These are phyloP conservation scores for Drosophila busckii DNA, from an alignment of 1,140 invertebrate species.

Conservation along the genomic window DNA sequence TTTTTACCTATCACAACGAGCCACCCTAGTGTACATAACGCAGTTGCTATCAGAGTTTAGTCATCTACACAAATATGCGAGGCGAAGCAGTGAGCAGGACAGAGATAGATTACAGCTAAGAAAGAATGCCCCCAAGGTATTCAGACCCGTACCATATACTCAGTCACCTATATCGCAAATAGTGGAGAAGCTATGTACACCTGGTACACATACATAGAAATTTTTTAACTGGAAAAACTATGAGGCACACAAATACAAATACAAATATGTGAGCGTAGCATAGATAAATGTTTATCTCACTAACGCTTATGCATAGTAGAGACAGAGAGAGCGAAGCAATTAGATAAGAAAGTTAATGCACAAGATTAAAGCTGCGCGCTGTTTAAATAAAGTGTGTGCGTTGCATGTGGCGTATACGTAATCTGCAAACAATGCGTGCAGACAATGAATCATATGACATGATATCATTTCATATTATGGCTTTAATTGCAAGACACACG, in stretches of 20 bases:
- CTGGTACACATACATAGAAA: constrained; percentile 29
- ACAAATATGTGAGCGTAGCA: constrained; percentile 9
- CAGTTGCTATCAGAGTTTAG: constrained; percentile 54
- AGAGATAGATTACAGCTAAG: constrained; percentile 20
- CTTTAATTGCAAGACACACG: too few species aligned
- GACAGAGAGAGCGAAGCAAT: constrained; percentile 17
- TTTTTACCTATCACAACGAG: too few species aligned
- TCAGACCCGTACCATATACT: constrained; percentile 1
- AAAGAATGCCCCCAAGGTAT: constrained; percentile 9
- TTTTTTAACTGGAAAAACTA: constrained; percentile 36
- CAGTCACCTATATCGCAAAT: background rate
- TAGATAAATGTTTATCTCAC: constrained; percentile 1
- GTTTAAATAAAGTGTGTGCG: background rate
- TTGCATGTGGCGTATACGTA: too few species aligned
- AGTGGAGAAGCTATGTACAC: constrained; percentile 15
- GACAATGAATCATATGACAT: too few species aligned
- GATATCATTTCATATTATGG: too few species aligned
- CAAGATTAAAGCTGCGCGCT: constrained; percentile 11
- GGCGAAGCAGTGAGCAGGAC: constrained; percentile 15
- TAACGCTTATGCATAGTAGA: too few species aligned
- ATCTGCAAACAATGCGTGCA: too few species aligned
- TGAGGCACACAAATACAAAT: constrained; percentile 33
- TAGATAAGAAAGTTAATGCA: constrained; percentile 37
- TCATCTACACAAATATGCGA: constrained; percentile 68
- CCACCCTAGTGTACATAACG: too few species aligned